Evolutionary conservation across 2,888 invertebrate genomes (phyloP).

Genomic region (Xanthorhoe spadicearia): DNA sequence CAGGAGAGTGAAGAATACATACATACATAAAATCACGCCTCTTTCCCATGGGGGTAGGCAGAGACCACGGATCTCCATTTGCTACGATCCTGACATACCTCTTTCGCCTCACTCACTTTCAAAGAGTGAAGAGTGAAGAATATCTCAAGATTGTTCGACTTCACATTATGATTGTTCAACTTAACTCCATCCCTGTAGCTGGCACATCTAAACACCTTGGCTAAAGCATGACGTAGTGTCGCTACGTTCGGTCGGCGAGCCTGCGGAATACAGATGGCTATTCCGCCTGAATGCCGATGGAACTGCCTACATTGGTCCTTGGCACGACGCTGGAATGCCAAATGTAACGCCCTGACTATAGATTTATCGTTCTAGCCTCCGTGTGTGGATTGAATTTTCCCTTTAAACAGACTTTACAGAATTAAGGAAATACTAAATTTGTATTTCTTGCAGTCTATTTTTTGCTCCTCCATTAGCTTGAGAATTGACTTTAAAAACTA

Average conservation of each 20-base stretch:
- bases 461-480: not conserved
- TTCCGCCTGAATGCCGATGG: conserved; percentile 58
- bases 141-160: not conserved
- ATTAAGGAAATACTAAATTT: too few relatives aligned
- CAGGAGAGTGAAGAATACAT: too few relatives aligned
- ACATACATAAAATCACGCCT: too few relatives aligned
- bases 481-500: not conserved
- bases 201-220: conserved; percentile 63
- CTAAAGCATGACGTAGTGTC: conserved; percentile 78
- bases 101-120: too few relatives aligned
- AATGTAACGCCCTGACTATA: conserved; percentile 53
- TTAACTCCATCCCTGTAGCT: conserved; percentile 61
- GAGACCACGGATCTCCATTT: too few relatives aligned
- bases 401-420: too few relatives aligned
- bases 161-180: not conserved
- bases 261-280: conserved; percentile 61
- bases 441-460: too few relatives aligned
- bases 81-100: too few relatives aligned
- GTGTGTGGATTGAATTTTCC: conserved; percentile 46
- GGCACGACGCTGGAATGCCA: conserved; percentile 40
- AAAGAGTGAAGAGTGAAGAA: too few relatives aligned
- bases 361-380: conserved; percentile 59
- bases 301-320: conserved; percentile 60
- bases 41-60: too few relatives aligned
- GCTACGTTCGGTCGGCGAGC: conserved; percentile 68